Base-by-base conservation (phyloP, 1,140 invertebrate genomes). In the Anoplolepis gracilipes region DNA sequence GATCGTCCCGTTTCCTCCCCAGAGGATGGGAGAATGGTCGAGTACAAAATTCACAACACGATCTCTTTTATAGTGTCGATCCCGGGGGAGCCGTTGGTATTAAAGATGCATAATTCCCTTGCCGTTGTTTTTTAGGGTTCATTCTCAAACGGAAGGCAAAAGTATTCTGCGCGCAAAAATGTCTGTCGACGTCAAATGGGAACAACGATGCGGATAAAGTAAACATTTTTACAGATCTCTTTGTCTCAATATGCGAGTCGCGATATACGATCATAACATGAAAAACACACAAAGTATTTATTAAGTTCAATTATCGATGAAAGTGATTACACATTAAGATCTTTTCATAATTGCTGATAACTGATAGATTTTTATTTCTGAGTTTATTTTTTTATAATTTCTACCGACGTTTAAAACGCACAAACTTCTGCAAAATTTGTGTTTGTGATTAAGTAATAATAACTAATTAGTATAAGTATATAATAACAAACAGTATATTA, bases 71-170 rank as follows among this genome's bases (percentile, higher is more conserved):
- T 81, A 84, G 65, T 61, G 62, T 36, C 72, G 89, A 85, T 87
- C 88, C 57, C 72, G n/a, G 5, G 72, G 53, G 88, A 84, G n/a
- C 11, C 19, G 22, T 76, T 25, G 36, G 30, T 81, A 90, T 90
- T 88, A 88, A 88, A 90, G 55, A 84, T 88, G 77, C 72, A 91
- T 90, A 90, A 90, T 91, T 91, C 78, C 67, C 79, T 57, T 13
- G 81, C 16, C 77, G 33, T 84, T 76, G 49, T 87, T 89, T 87
- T 85, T 65, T 75, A 76, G 55, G 49, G 61, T 70, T 77, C 55
- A 81, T 62, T 61, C 36, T 46, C 25, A 30, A 76, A 64, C 30
- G 19, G 30, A 69, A 85, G 22, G 25, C 25, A 33, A 53, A 30
- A 11, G 13, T 25, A n/a, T 33, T 28, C 25, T n/a, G 10, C 11